These are phyloP conservation scores for Sus scrofa DNA, from an alignment of 2,113 vertebrate genomes.

Conservation along the genomic window DNA sequence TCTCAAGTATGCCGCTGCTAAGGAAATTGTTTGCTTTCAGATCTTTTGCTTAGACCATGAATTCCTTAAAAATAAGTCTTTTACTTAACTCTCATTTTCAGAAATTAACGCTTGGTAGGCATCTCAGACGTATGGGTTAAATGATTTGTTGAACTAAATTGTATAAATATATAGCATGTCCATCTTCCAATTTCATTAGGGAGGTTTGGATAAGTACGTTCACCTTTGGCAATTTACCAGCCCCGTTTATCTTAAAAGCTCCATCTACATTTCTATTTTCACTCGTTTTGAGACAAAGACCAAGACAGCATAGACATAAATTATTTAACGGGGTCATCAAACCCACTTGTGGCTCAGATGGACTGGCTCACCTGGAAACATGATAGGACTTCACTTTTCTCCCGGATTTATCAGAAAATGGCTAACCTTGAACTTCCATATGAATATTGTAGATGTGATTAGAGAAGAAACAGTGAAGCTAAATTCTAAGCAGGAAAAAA, in stretches of 20 bases:
- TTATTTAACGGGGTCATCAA: conserved; percentile 1
- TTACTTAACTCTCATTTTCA: not conserved
- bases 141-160: conserved; percentile 22
- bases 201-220: not conserved
- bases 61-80: not conserved
- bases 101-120: not conserved
- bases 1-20: not conserved
- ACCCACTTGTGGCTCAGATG: not conserved
- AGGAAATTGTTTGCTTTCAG: not conserved
- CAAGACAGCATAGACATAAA: not conserved
- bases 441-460: not conserved
- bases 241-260: not conserved
- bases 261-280: not conserved
- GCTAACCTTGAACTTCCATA: not conserved
- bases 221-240: conserved; percentile 1
- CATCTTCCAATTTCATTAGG: not conserved
- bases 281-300: conserved; percentile 15
- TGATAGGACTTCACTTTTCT: not conserved
- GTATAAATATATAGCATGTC: not conserved
- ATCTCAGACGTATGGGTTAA: not conserved
- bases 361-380: not conserved
- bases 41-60: not conserved
- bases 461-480: not conserved
- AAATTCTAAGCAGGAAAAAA: not conserved
- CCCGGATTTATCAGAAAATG: conserved; percentile 45